Evolutionary conservation across 1,140 invertebrate species (phyloP).

Genomic region (Formica exsecta): DNA sequence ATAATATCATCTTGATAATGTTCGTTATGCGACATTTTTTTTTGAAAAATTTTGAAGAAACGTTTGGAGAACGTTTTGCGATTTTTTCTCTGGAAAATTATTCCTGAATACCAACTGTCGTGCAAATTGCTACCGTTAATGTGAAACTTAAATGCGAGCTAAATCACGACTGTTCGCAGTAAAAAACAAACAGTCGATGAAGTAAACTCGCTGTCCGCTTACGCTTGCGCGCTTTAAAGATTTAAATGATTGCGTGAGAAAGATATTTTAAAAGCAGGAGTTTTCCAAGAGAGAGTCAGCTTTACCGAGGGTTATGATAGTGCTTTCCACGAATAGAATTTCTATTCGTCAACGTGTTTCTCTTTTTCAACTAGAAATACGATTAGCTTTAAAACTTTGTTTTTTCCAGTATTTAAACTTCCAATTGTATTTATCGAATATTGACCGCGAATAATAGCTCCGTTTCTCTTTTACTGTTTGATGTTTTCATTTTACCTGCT

Average conservation of each 20-base stretch:
- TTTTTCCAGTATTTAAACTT: not conserved
- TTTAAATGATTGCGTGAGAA: slow-evolving; percentile 2
- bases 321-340: not conserved
- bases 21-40: slow-evolving; percentile 17
- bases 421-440: not conserved
- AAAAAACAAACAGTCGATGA: not conserved
- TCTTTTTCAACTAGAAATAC: slow-evolving; percentile 4
- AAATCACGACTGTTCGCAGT: slow-evolving; percentile 18
- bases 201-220: not conserved
- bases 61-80: too few relatives aligned
- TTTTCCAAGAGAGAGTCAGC: not conserved
- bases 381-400: not conserved
- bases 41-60: not conserved
- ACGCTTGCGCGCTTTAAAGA: slow-evolving; percentile 36
- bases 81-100: not conserved
- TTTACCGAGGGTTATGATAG: slow-evolving; percentile 15
- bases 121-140: too few relatives aligned
- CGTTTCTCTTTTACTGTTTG: not conserved
- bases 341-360: not conserved
- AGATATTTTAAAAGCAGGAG: not conserved
- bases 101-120: not conserved
- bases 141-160: not conserved
- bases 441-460: not conserved
- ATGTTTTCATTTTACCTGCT: too few relatives aligned
- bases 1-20: slow-evolving; percentile 37